Evolutionary conservation across 2,888 invertebrate genomes (phyloP), one percentile per base, ranked within the genome.

Genomic region (Aromia moschata): DNA sequence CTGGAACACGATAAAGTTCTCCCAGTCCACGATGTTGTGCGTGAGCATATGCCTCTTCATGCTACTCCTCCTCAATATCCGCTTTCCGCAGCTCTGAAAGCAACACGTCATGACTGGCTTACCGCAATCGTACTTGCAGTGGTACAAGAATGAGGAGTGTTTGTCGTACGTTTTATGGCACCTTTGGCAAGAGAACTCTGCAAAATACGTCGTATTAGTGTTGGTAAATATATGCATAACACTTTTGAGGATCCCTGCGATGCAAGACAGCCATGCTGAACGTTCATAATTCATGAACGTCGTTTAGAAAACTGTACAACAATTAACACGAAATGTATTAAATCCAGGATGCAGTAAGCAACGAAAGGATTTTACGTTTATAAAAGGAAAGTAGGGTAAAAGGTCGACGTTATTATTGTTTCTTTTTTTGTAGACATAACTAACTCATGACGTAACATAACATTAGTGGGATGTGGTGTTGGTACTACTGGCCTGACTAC

Each of bases 11-110:
- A 37, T 20, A 15, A 49, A 60, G 10, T 46, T 53, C 36, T 60
- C 56, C 60, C 60, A 60, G 36, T 55, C 51, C 7, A 37, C 12
- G 9, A 60, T 33, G 9, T 41, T 47, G 16, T 60, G 60, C 9
- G 15, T 37, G 11, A 52, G 25, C 52, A 60, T 56, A 31, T 60
- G 60, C 30, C 56, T 56, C 43, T 60, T 60, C 60, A 60, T 56
- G 43, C 56, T 56, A 43, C 60, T 60, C 4, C 47, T 52, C 11
- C 60, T 31, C 3, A 20, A 14, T 17, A 60, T 41, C 15, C 12
- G 41, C 18, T 46, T 53, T 2, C 37, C 46, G 15, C 53, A 58
- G 16, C 53, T 54, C 14, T 14, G 18, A 12, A 54, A 53, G 30
- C 53, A 36, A 30, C 53, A 58, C 11, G 37, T 47, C 20, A 54